Evolutionary conservation across 2,888 invertebrate genomes (phyloP), one percentile per base, ranked within the genome.

Genomic region (Pheosia tremula): DNA sequence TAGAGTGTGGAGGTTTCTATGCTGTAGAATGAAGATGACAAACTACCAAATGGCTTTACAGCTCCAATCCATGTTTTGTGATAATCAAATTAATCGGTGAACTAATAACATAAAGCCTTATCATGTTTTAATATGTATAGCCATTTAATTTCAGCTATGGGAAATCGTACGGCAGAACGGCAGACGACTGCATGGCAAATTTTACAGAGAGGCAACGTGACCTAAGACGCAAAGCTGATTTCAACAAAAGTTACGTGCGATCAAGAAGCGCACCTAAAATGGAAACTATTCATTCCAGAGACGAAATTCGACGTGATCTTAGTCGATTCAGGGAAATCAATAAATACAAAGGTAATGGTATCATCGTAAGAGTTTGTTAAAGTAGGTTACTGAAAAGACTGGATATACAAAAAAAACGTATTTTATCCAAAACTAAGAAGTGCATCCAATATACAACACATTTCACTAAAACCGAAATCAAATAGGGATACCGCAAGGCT

Each of bases 111-210:
- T 24, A 24, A 24, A 24, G 24, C 24, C 24, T 24, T 24, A 24
- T 24, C 24, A 24, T 24, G 24, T 24, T 24, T 24, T 24, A 24
- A 24, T 24, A 24, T 24, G 24, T 24, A 24, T 24, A 52, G 7
- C 52, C 7, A 24, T 24, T 41, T 43, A 4, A 41, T 45, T 56
- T 11, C 73, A 93, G 93, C 78, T 93, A 93, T 69, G 95, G 95
- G 4, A 94, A 95, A 83, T 95, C 95, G 0, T 95, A 95, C 76
- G 93, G 94, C 0, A 86, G 94, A 59, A 89, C 95, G 3, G 95
- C 95, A 0, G 95, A 95, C 74, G 95, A 95, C 79, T 95, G 95
- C 84, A 95, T 93, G 93, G 91, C 87, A 56, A 94, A 94, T 82
- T 96, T 93, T 86, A 89, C 91, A 59, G 93, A 84, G 71, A 91